Evolutionary conservation across 2,797 vertebrate species (phyloP).

Genomic region (Cichlasoma orientale): DNA sequence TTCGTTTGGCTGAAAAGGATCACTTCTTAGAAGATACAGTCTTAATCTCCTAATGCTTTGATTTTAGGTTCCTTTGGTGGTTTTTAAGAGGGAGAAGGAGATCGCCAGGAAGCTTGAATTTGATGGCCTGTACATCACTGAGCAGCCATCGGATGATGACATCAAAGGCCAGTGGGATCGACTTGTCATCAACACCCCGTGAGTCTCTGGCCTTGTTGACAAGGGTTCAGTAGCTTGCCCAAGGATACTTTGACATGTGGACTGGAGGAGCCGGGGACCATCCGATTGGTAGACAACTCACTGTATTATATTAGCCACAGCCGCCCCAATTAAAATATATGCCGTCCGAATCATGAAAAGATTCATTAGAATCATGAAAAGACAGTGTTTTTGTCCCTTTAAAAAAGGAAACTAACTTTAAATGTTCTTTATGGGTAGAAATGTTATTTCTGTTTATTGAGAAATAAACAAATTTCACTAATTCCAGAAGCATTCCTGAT

Average conservation of each 20-base stretch:
- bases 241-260: not conserved
- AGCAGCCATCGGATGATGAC: slow-evolving; percentile 97
- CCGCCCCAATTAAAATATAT: no score
- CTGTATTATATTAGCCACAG: no score
- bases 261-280: not conserved
- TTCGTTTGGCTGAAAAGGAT: not conserved
- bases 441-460: no score
- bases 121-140: slow-evolving; percentile 97
- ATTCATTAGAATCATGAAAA: no score
- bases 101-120: slow-evolving; percentile 97
- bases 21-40: not conserved
- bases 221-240: not conserved
- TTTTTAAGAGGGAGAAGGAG: slow-evolving; percentile 98
- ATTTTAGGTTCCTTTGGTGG: slow-evolving; percentile 92
- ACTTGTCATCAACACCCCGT: slow-evolving; percentile 97
- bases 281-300: no score
- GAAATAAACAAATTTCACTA: not conserved
- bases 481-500: not conserved
- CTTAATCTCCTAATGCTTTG: not conserved
- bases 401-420: no score
- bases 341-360: no score
- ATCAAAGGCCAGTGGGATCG: slow-evolving; percentile 99
- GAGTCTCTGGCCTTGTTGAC: slow-evolving; percentile 62
- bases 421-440: no score
- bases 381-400: no score